Evolutionary conservation across 2,888 invertebrate genomes (phyloP), one percentile per base, ranked within the genome.

Genomic region (Neoascia interrupta): DNA sequence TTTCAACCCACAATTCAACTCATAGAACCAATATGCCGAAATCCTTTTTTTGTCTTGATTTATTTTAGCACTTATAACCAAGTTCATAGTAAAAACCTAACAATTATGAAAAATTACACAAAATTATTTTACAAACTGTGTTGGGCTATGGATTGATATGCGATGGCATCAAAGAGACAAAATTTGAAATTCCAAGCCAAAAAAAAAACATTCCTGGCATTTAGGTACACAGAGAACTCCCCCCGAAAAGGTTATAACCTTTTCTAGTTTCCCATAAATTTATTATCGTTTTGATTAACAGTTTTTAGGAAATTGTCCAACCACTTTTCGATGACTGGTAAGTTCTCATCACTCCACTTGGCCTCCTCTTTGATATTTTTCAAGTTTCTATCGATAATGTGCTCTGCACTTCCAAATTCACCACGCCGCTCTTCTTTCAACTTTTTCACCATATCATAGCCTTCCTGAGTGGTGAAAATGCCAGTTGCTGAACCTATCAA

Each of bases 271-370:
- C 85, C 85, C 80, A 85, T 84, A 82, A 86, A 86, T 81, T 85
- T 86, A 45, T 84, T 83, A 58, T 86, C 84, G 45, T 84, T 83
- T 43, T 83, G 82, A 64, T 84, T 83, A 2, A 83, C 81, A 11
- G 82, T 84, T 61, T 75, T 84, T n/a, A 92, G 85, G 86, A 91
- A 92, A 8, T 89, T 84, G 70, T 93, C 92, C 1, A 95, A 87
- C 95, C 95, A 95, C 6, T 90, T 88, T 74, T 93, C 92, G 36
- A 95, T 94, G 0, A 93, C 92, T 0, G 94, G 94, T 3, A 95
- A 86, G 84, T 94, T 95, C 56, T 93, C 92, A 54, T 92, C 91
- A 28, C 93, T 93, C 95, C 95, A 95, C 83, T 92, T 91, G 0
- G 93, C 92, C 84, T 94, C 94, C 83, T 93, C 93, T 82, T 92